Percentiles rank a stretch among this genome's conserved stretches.
Evolutionary conservation across 1,140 invertebrate genomes (phyloP).

Genomic region (Ceratitis capitata): DNA sequence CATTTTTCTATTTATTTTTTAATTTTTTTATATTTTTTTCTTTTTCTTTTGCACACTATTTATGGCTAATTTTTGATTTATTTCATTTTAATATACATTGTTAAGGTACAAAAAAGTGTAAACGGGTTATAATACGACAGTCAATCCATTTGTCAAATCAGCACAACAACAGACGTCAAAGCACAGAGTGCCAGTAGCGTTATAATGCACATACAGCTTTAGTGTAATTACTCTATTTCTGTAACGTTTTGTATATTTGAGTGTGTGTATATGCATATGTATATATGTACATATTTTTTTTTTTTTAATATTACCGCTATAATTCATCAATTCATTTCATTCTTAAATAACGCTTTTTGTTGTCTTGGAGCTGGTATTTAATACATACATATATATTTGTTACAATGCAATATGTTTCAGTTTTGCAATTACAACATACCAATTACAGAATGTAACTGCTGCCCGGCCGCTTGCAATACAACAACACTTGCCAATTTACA

Average conservation of each 20-base stretch:
- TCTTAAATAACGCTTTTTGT: neutral
- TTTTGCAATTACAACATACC: neutral
- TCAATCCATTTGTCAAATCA: neutral
- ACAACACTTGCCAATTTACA: neutral
- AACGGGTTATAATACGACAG: neutral
- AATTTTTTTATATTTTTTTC: neutral
- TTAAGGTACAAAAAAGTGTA: neutral
- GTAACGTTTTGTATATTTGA: too few species aligned
- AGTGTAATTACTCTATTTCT: too few species aligned
- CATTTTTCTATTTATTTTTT: too few species aligned
- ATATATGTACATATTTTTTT: too few species aligned
- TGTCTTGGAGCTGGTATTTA: too few species aligned
- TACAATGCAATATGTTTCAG: neutral
- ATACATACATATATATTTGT: too few species aligned
- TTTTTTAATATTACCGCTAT: too few species aligned
- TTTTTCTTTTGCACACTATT: too few species aligned
- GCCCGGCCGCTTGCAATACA: neutral
- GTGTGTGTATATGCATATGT: too few species aligned
- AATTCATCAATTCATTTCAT: neutral
- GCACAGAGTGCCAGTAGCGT: too few species aligned
- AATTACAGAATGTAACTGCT: neutral
- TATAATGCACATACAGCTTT: too few species aligned
- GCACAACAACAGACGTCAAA: neutral
- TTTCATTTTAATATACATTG: constrained; percentile 15
- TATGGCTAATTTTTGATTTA: constrained; percentile 13